A percentile compares a stretch with the other conserved stretches of the same genome.
These are phyloP conservation scores for Trissonchulus latispiculum DNA, from an alignment of 2,888 invertebrate species.

Conservation along the genomic window DNA sequence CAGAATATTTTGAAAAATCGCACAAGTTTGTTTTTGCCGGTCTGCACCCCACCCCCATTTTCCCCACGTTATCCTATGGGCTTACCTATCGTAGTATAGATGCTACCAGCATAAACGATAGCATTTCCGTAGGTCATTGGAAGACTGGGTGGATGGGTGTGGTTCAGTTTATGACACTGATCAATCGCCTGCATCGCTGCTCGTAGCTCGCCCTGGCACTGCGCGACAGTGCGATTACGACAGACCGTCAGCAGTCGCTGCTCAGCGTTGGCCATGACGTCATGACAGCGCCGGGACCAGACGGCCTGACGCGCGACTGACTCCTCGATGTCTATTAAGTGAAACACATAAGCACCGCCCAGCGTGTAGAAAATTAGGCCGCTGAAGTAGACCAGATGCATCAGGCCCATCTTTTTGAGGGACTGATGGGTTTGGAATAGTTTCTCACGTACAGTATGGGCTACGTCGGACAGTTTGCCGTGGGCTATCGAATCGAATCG, in stretches of 20 bases:
- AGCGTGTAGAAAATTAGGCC: background rate
- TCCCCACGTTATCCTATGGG: too few relatives aligned
- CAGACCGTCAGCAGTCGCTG: background rate
- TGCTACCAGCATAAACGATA: constrained; percentile 15
- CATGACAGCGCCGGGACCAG: background rate
- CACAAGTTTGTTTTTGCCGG: too few relatives aligned
- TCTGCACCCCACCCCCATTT: too few relatives aligned
- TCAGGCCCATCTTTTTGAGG: background rate
- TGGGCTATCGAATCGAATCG: background rate
- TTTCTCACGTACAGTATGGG: background rate
- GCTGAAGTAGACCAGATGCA: background rate
- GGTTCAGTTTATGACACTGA: background rate
- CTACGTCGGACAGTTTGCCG: background rate
- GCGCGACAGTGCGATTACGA: background rate
- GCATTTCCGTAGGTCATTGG: constrained; percentile 6
- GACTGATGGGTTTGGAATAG: background rate
- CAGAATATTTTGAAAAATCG: too few relatives aligned
- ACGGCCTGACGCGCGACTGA: background rate
- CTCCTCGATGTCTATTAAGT: background rate
- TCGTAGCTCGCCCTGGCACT: background rate
- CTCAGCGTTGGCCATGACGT: background rate
- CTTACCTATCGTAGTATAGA: constrained; percentile 17
- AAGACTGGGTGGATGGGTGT: background rate
- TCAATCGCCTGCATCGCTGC: background rate
- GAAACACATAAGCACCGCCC: background rate